Base-by-base conservation (phyloP, 2,888 invertebrate genomes). In the Drosophila mercatorum region DNA sequence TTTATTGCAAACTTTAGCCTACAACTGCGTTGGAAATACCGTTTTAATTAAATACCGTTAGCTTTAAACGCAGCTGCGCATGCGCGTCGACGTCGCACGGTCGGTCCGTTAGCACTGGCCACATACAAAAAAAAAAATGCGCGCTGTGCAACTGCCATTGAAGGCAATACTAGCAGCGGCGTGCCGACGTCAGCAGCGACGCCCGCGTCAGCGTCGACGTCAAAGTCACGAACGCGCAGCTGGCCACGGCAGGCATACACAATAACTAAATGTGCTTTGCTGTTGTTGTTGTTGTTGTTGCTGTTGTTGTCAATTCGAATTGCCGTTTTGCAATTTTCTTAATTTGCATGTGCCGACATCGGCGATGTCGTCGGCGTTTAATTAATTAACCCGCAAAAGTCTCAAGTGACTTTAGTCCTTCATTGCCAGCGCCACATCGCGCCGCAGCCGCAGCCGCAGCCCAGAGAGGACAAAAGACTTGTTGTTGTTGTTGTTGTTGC, bases 341-440 rank as follows among this genome's bases (percentile, higher is more conserved):
- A 86, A 86, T 86, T 86, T 89, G 89, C 89, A 89, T 86, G 72
- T 83, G 84, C 80, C 83, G 71, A 73, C 72, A 72, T 67, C 62
- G 68, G n/a, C 68, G 52, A 51, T 59, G 62, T 64, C 66, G 75
- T 49, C 72, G 76, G 64, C 63, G 85, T 78, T 85, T 87, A 85
- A 85, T 85, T 85, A 85, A 85, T 85, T 89, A 85, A 78, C 69
- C 75, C 56, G 82, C 80, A 72, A 68, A 65, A 70, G 80, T 88
- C 89, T 80, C 89, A 70, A 78, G 88, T 76, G 89, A 68, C 83
- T 88, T 65, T 64, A 73, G 86, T 89, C 89, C 86, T 88, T 88
- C 83, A 66, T 59, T 65, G 70, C 55, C 82, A 68, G 43, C 60
- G 55, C 34, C 59, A 59, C 59, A 49, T 40, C 47, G 22, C 22